A percentile compares a stretch with the other conserved stretches of the same genome.
Evolutionary conservation across 2,888 invertebrate genomes (phyloP).

Genomic region (Erannis defoliaria): DNA sequence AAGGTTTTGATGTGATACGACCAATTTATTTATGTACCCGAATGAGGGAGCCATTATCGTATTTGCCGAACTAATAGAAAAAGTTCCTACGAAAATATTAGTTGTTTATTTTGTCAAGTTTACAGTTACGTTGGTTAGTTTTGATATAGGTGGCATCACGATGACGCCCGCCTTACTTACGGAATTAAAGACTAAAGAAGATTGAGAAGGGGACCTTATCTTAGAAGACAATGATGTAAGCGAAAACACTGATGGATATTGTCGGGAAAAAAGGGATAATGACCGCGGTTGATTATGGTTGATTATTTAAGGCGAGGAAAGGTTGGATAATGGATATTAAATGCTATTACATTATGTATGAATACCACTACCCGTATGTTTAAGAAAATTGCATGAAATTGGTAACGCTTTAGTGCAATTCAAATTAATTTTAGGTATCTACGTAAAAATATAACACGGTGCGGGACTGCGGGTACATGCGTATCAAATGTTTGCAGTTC

Average conservation of each 20-base stretch:
- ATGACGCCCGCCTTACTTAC: slow-evolving; percentile 81
- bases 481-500: too few species aligned
- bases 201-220: slow-evolving; percentile 80
- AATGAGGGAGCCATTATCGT: background rate
- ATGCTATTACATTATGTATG: background rate
- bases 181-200: slow-evolving; percentile 84
- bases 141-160: slow-evolving; percentile 74
- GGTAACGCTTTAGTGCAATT: too few species aligned
- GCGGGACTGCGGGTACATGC: background rate
- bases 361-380: background rate
- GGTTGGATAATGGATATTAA: slow-evolving; percentile 19
- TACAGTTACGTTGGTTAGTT: background rate
- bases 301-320: slow-evolving; percentile 17
- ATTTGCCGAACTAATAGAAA: background rate
- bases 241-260: slow-evolving; percentile 78
- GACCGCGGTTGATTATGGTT: slow-evolving; percentile 41
- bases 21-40: background rate
- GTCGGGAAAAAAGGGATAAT: slow-evolving; percentile 57
- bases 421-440: too few species aligned
- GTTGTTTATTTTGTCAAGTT: background rate
- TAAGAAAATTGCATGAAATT: background rate
- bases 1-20: slow-evolving; percentile 48
- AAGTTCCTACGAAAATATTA: background rate
- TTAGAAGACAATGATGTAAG: slow-evolving; percentile 82
- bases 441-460: too few species aligned